A percentile compares a stretch with the other conserved stretches of the same genome.
These are phyloP conservation scores for Gephyroberyx darwinii DNA, from an alignment of 2,797 vertebrate species.

Conservation along the genomic window DNA sequence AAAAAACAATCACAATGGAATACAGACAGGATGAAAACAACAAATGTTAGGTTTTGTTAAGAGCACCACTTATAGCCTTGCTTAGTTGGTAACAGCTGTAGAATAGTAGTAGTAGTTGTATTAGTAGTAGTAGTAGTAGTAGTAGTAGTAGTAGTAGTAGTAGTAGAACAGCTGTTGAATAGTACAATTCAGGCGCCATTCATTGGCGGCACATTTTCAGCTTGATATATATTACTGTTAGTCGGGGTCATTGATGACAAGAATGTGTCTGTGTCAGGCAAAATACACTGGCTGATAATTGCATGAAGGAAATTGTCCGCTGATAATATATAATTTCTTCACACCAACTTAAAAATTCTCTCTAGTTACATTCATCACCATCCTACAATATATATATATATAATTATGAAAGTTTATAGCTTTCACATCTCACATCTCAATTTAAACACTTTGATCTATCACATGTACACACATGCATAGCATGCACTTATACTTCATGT, in stretches of 20 bases:
- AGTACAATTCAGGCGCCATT: too few relatives aligned
- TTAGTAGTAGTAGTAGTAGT: too few relatives aligned
- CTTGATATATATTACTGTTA: not conserved
- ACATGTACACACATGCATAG: not conserved
- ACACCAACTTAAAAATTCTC: too few relatives aligned
- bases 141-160: too few relatives aligned
- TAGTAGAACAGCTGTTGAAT: not conserved
- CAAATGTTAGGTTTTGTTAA: not conserved
- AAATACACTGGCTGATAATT: not conserved
- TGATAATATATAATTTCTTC: not conserved
- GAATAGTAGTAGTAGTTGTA: not conserved
- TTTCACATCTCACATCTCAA: not conserved
- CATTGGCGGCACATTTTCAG: not conserved
- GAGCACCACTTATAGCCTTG: not conserved
- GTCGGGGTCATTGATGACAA: not conserved
- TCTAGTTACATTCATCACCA: too few relatives aligned
- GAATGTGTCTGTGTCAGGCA: not conserved
- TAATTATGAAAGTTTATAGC: not conserved
- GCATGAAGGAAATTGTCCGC: not conserved
- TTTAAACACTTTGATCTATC: conserved; percentile 13
- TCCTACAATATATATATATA: not conserved
- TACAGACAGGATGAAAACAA: not conserved
- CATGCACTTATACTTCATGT: not conserved
- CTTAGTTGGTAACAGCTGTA: not conserved
- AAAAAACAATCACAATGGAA: not conserved